Evolutionary conservation across 2,888 invertebrate genomes (phyloP), one percentile per base, ranked within the genome.

Genomic region (Ophion ventricosus): DNA sequence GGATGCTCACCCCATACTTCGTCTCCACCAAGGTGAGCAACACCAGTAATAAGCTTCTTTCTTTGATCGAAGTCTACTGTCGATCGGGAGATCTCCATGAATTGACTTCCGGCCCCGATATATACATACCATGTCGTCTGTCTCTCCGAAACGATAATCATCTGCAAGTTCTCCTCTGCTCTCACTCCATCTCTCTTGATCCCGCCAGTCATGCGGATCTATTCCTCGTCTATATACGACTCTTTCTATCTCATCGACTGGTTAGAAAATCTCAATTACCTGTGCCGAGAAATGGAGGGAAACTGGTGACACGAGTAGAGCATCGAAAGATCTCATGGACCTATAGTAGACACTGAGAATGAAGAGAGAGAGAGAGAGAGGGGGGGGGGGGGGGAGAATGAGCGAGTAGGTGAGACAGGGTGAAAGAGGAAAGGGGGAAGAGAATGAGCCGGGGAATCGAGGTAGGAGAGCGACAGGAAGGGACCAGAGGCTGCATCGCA

Each of bases 191-290:
- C 77, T 56, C 79, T 80, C 63, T 75, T 54, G 72, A 54, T 49
- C 26, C 43, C 69, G 54, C 63, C 75, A 56, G 3, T 35, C 54
- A n/a, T 4, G 23, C 63, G 63, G 35, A 67, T 20, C 70, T 64
- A 26, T 43, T 69, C 67, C 56, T 56, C 35, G 76, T 73, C 76
- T 73, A 49, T 49, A 49, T 49, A 70, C 75, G 29, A 20, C 29
- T 70, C 69, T 76, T 82, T 67, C 85, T 74, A 75, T 82, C 82
- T 84, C 85, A 82, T 85, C 86, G 84, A 87, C 84, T 87, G 84
- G 87, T 86, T 83, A 83, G 88, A 90, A 90, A 90, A 90, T 90
- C 89, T 89, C 90, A 91, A 91, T 91, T 92, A 91, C 90, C 90
- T 91, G 90, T 88, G 79, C 83, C 76, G 69, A 75, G 82, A 80